Evolutionary conservation across 2,797 vertebrate species (phyloP), one percentile per base, ranked within the genome.

Genomic region (Toxotes lorentzi): DNA sequence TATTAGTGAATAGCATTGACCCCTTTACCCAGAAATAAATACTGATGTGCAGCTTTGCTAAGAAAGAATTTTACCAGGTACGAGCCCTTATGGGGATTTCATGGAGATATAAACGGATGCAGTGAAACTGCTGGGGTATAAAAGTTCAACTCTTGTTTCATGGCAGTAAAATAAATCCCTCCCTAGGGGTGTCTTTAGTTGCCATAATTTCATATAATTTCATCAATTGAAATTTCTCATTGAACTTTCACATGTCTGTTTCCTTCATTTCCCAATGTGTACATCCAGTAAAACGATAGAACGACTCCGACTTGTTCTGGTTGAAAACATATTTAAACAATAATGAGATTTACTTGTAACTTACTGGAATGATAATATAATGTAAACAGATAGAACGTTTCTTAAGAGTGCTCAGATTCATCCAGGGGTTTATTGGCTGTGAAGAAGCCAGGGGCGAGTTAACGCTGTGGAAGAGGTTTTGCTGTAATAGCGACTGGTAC

Each of bases 21-120:
- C 79, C 82, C 78, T 83, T 88, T 82, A 76, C 63, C 23, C 66
- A 80, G 69, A 76, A 80, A 81, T 87, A 81, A 81, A 85, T 66
- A 84, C 58, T 53, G 65, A 81, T 65, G 53, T 72, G 68, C 47
- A 40, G 82, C 70, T 89, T 86, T 79, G 62, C 86, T 73, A 70
- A 69, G 45, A 73, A 58, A 58, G 16, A 50, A 54, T 73, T 72
- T 63, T 2, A 66, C 76, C 27, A 67, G 70, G 61, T 73, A 51
- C 50, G 66, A 78, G 10, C 47, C 60, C 64, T 73, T 17, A 32
- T 48, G 64, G 43, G 70, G 68, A 88, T 87, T 82, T 91, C 43
- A 75, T 64, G 59, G 63, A 57, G 56, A 83, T 73, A n/a, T 45
- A 73, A 83, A 88, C 81, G 69, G 64, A 85, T 80, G 53, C 17